These are phyloP conservation scores for Brachycybe producta DNA, from an alignment of 2,888 invertebrate species.

Conservation along the genomic window DNA sequence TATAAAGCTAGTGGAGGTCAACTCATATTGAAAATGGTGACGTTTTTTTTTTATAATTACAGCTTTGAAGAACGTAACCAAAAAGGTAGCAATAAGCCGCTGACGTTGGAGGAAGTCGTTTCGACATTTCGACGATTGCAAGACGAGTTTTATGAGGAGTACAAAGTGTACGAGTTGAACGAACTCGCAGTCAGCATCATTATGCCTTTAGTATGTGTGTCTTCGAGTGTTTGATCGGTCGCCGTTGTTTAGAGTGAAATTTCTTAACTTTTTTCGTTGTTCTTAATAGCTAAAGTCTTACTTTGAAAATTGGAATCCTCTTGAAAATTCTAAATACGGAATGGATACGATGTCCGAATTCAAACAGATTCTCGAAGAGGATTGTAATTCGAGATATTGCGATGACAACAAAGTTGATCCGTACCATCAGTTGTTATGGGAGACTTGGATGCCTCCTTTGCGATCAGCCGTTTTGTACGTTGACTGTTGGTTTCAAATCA, in stretches of 20 bases:
- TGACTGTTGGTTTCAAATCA: too few species aligned
- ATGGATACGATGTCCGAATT: conserved; percentile 34
- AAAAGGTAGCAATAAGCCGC: conserved; percentile 33
- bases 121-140: conserved; percentile 45
- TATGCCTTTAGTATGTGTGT: conserved; percentile 48
- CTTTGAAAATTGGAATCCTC: conserved; percentile 64
- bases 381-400: conserved; percentile 26
- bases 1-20: too few species aligned
- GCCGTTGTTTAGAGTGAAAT: background rate
- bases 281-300: conserved; percentile 49
- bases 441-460: conserved; percentile 75
- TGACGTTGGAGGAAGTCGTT: conserved; percentile 46
- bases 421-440: conserved; percentile 75
- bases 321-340: conserved; percentile 40
- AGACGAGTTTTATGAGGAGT: conserved; percentile 56
- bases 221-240: background rate
- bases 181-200: conserved; percentile 72
- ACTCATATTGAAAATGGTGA: conserved; percentile 25
- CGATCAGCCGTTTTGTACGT: conserved; percentile 57
- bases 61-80: conserved; percentile 23
- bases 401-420: conserved; percentile 46
- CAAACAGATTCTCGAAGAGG: conserved; percentile 34
- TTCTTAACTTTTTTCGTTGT: background rate
- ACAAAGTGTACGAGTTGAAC: conserved; percentile 68
- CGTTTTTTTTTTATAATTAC: conserved; percentile 10